Evolutionary conservation across 1,140 invertebrate species (phyloP), one percentile per base, ranked within the genome.

Genomic region (Myzus persicae): DNA sequence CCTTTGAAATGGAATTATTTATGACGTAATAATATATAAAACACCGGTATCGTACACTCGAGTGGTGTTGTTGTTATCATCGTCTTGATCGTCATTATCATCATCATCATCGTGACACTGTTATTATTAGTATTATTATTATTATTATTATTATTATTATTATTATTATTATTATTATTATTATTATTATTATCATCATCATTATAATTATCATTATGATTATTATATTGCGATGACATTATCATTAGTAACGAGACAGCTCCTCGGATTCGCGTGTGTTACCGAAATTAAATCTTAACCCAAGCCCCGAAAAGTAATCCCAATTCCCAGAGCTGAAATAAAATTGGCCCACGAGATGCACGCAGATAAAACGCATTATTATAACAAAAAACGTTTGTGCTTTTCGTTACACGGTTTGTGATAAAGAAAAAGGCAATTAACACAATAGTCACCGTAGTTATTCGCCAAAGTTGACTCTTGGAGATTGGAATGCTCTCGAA

Each of bases 1-100:
- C 40, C 42, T 92, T 92, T 92, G 90, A 38, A 93, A 93, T 81
- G 20, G 24, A 93, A 93, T 85, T 93, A 93, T 93, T 93, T 93
- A 93, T 85, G 91, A 85, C 24, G 46, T 38, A 51, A 51, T 51
- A 84, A 85, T 85, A 93, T 85, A 93, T 90, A 90, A 85, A 93
- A 82, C 38, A 84, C 46, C 76, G 81, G n/a, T 20, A 36, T 31
- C 31, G 44, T 26, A 48, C 18, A 24, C 42, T 40, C 14, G 88
- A 38, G 54, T 90, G 8, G 38, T 82, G n/a, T 42, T 84, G 22
- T n/a, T 87, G n/a, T 44, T n/a, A 87, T 44, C 18, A 46, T 82
- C 9, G 42, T 92, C 38, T 24, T 59, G 2, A 20, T 59, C 42
- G 36, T 81, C 59, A 18, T 91, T 18, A 1, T 91, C 59, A 11